Base-by-base conservation (phyloP, 2,113 vertebrate genomes). In the Periophthalmodon schlosseri region DNA sequence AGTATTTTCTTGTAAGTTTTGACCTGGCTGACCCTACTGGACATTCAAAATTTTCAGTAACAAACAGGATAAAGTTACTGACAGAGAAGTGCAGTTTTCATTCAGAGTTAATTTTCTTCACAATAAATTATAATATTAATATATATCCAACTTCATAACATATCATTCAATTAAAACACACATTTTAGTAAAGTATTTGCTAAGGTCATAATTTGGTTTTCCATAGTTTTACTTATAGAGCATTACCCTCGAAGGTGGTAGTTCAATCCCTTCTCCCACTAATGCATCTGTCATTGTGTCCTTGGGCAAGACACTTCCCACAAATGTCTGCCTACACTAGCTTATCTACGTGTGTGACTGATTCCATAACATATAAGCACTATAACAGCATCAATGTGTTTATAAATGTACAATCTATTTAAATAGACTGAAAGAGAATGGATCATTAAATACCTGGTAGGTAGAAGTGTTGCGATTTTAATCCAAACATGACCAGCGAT, bases 391-490 rank as follows among this genome's bases (percentile, higher is more conserved):
- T 28, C 28, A 28, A 28, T 7, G 5, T 39, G 5, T 39, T 39
- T 7, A 39, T 39, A 39, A 5, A 39, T 39, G 5, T 39, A 52
- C 49, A 52, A 52, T 18, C 18, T 18, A 1, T 52, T 15, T 52
- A 57, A 23, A 64, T 28, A 44, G 49, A 69, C 71, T 71, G 68
- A 72, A 68, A 14, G 70, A 61, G 68, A 28, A 75, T 14, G n/a
- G 5, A 20, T 28, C 7, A 2, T 63, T 0, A 65, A 64, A 70
- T 95, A 96, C 96, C 96, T 96, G 94, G 94, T 88, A 96, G 94
- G 94, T 95, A 97, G 94, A 95, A 96, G 82, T 96, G 95, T 72
- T 96, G 95, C 50, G 94, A 92, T 89, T 97, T 96, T 94, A 97
- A 84, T 94, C 96, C 96, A 92, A 96, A 97, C 96, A 96, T 97